Percentiles rank a stretch among this genome's conserved stretches.
These are phyloP conservation scores for Platycercus adscitus DNA, from an alignment of 2,113 vertebrate genomes.

Conservation along the genomic window DNA sequence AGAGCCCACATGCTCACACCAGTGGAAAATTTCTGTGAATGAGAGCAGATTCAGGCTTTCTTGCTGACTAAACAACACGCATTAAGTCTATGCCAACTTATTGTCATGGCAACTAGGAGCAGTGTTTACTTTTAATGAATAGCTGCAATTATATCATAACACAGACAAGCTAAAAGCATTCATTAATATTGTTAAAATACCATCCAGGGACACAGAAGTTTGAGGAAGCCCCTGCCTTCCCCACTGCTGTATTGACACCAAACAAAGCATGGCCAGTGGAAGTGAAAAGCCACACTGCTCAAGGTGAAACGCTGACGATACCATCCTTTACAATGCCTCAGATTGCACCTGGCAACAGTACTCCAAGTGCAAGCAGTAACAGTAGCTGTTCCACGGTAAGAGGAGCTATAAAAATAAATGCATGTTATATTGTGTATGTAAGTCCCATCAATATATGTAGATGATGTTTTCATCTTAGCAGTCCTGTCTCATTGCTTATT, in stretches of 20 bases:
- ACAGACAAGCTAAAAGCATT: neutral
- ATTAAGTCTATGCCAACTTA: constrained; percentile 42
- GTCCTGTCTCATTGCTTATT: neutral
- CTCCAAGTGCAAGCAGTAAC: constrained; percentile 86
- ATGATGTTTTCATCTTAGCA: neutral
- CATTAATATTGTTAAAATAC: constrained; percentile 39
- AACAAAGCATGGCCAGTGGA: constrained; percentile 81
- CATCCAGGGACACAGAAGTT: constrained; percentile 79
- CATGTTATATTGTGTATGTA: neutral
- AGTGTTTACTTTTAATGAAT: constrained; percentile 37
- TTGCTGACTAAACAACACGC: constrained; percentile 31
- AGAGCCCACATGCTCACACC: neutral
- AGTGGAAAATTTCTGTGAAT: constrained; percentile 62
- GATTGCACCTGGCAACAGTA: constrained; percentile 80
- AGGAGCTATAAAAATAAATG: neutral
- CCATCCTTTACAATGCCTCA: constrained; percentile 83
- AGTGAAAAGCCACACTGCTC: constrained; percentile 61
- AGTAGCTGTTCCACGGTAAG: constrained; percentile 94
- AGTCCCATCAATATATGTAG: neutral
- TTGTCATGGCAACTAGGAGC: constrained; percentile 41
- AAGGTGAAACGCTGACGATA: constrained; percentile 72
- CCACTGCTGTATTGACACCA: constrained; percentile 74
- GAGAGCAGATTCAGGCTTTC: constrained; percentile 38
- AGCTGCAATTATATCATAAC: constrained; percentile 24
- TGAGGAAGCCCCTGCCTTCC: constrained; percentile 79